Percentiles rank a stretch among this genome's conserved stretches.
Evolutionary conservation across 2,797 vertebrate species (phyloP).

Genomic region (Enteromius fasciolatus): DNA sequence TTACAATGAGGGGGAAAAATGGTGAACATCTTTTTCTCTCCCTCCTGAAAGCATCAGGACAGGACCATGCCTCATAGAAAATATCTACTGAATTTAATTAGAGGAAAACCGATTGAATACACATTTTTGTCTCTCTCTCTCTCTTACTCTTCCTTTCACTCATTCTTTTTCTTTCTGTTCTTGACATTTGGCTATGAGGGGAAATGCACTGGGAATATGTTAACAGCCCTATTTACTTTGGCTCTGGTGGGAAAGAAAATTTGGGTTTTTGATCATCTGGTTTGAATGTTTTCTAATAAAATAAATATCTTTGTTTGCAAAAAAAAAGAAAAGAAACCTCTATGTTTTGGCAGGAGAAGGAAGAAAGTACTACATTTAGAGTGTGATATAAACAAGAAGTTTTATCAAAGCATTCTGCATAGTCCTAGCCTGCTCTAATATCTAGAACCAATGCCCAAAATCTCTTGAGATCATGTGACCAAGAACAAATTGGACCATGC

Average conservation of each 20-base stretch:
- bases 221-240: conserved; percentile 68
- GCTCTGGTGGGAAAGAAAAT: conserved; percentile 62
- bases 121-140: conserved; percentile 29
- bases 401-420: conserved; percentile 58
- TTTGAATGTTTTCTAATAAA: conserved; percentile 83
- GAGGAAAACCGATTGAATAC: conserved; percentile 61
- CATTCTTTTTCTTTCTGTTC: conserved; percentile 45
- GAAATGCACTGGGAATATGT: conserved; percentile 65
- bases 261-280: conserved; percentile 70
- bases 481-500: conserved; percentile 6
- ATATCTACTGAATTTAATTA: conserved; percentile 63
- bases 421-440: conserved; percentile 10
- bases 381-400: conserved; percentile 63
- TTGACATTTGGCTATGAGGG: conserved; percentile 61
- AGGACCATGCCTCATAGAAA: conserved; percentile 52
- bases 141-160: conserved; percentile 32
- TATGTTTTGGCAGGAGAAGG: conserved; percentile 59
- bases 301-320: conserved; percentile 82
- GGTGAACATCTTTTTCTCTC: conserved; percentile 11
- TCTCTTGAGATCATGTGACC: conserved; percentile 51
- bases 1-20: not conserved
- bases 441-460: conserved; percentile 45
- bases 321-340: conserved; percentile 74
- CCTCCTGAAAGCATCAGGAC: conserved; percentile 27
- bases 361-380: conserved; percentile 64